phyloP scores from a whole-genome alignment of 2,888 invertebrate species.

The Phrixothrix hirtus region DNA sequence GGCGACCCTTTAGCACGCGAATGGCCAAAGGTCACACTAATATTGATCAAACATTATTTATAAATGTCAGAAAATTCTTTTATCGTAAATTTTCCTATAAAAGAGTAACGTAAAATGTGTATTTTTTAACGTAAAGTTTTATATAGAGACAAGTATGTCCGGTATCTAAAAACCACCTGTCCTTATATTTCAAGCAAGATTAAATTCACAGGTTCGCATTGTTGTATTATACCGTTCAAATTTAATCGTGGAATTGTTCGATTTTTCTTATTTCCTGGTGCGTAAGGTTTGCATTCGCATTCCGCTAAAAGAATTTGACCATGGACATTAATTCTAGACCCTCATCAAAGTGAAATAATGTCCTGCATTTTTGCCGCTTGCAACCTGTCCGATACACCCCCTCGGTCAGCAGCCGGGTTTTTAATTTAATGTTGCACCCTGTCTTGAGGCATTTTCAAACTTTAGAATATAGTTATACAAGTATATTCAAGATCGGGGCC shows the following conservation, averaged over 20 bases:
- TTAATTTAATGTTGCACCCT: conserved; percentile 32
- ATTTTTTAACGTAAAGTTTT: conserved; percentile 2
- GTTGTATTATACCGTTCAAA: conserved; percentile 31
- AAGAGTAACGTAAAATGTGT: neutral
- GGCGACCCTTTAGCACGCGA: conserved; percentile 50
- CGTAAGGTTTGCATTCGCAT: conserved; percentile 26
- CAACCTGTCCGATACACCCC: conserved; percentile 43
- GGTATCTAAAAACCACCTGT: conserved; percentile 48
- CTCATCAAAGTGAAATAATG: conserved; percentile 54
- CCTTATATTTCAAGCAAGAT: conserved; percentile 44
- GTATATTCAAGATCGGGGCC: no score
- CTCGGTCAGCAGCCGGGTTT: conserved; percentile 36
- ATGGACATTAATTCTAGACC: conserved; percentile 53
- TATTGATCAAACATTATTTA: conserved; percentile 50
- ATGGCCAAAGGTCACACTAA: conserved; percentile 56
- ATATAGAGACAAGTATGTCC: conserved; percentile 33
- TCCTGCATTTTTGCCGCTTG: conserved; percentile 44
- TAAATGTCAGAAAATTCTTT: no score
- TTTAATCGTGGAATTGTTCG: conserved; percentile 27
- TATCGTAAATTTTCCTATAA: no score
- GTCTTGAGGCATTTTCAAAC: conserved; percentile 20
- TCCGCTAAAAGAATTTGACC: conserved; percentile 39
- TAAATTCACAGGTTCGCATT: conserved; percentile 47
- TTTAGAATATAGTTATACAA: conserved; percentile 1
- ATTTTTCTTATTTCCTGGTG: conserved; percentile 14